Base-by-base conservation (phyloP, 2,888 invertebrate species). In the Latrodectus elegans region DNA sequence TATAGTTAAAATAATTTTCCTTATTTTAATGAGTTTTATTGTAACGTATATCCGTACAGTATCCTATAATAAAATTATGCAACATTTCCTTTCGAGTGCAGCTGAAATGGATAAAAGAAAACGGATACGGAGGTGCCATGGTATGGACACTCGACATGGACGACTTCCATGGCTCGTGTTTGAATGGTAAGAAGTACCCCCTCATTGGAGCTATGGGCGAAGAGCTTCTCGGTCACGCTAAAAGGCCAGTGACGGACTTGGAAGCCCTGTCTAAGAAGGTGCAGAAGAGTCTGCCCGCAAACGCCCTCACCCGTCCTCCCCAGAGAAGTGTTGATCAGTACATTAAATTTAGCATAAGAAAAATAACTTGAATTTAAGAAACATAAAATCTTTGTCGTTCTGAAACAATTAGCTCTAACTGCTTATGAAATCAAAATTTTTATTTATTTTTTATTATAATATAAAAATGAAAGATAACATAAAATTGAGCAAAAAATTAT, bases 81-180 rank as follows among this genome's bases (percentile, higher is more conserved):
- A 6, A 38, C 4, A 38, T 38, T 38, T 38, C 4, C 6, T 38
- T 38, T 38, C 38, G 4, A 38, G 4, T 51, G 2, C 26, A 91
- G 92, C 97, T 97, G 96, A 95, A 95, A 83, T 98, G 97, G 97
- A 94, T 98, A 85, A 97, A 97, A 91, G 95, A 95, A 64, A 95
- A 95, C 86, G 96, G 96, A 9, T 97, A 95, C 90, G 97, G 95
- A 11, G 98, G 98, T 0, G 97, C 97, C 74, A 97, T 97, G 97
- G 96, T 97, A 0, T 98, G 97, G 98, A 97, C 97, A 0, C 94
- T 97, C 0, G 90, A 90, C 55, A 90, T 90, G 90, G 97, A 97
- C 90, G 97, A 97, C 92, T 97, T 97, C 92, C 95, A 81, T 3
- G 97, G 97, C 3, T 95, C 94, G 1, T 94, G 95, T 0, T 97